phyloP scores from a whole-genome alignment of 2,797 vertebrate genomes.

The Acrossocheilus fasciatus region DNA sequence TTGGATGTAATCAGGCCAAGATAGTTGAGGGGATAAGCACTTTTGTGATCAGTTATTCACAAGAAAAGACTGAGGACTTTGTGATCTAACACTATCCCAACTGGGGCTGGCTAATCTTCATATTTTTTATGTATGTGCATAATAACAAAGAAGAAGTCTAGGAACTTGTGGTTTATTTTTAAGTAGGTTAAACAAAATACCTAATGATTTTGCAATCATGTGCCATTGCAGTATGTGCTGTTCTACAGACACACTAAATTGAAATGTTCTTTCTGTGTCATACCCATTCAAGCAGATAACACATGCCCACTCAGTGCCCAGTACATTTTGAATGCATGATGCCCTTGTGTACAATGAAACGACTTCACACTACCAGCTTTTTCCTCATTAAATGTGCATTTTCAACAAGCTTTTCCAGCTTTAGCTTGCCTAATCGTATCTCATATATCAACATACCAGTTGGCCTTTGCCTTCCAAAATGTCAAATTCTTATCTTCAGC shows the following conservation, averaged over 20 bases:
- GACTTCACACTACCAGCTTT: not conserved
- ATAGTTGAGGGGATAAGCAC: conserved; percentile 21
- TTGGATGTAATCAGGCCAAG: conserved; percentile 4
- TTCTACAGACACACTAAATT: not conserved
- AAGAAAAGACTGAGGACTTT: not conserved
- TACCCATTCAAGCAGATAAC: not conserved
- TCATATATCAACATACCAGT: not conserved
- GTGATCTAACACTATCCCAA: not conserved
- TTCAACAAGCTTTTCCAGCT: not conserved
- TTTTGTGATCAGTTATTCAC: conserved; percentile 13
- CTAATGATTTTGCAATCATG: not conserved
- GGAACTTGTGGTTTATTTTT: not conserved
- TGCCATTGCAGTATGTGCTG: not conserved
- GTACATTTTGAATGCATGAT: not conserved
- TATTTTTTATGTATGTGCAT: not conserved
- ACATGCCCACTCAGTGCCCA: not conserved
- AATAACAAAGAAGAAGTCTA: too few relatives aligned
- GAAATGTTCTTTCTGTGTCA: not conserved
- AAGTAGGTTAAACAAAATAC: not conserved
- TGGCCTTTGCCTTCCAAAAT: not conserved
- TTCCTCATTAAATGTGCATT: not conserved
- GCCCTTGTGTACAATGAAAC: not conserved
- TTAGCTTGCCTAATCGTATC: not conserved
- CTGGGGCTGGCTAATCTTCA: not conserved
- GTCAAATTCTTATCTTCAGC: conserved; percentile 4